Evolutionary conservation across 2,797 vertebrate species (phyloP), one percentile per base, ranked within the genome.

Genomic region (Artibeus jamaicensis): DNA sequence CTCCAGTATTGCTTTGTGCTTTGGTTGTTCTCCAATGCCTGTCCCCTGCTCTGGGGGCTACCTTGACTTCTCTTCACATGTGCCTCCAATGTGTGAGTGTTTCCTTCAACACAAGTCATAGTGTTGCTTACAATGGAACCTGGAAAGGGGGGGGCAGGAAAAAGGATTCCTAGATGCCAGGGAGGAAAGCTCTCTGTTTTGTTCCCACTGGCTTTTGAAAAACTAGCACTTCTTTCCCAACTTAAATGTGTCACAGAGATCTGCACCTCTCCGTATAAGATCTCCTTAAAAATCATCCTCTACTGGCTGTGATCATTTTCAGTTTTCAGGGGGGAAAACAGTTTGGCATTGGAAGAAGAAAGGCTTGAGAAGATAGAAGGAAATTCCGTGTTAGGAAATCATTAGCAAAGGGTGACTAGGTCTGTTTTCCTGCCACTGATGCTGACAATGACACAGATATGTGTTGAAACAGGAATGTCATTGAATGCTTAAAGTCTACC

Each of bases 371-470:
- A 97, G 98, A 97, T 93, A 97, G 89, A 67, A 98, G 98, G 98
- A 98, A 98, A 98, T 98, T 98, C 99, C 98, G 98, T 98, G 98
- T 98, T 98, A 98, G 98, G 98, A 98, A 98, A 98, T 98, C 98
- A 97, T 98, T 98, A 98, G 98, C 98, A 97, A 98, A 97, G 98
- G 98, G 98, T 98, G 97, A 98, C 97, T 98, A 98, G 89, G 98
- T 97, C 98, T 98, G 98, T 98, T 99, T 99, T 98, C 98, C 98
- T 98, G 98, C 98, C 97, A 98, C 98, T 98, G 99, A 98, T 98
- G 98, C 98, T 97, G 98, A 98, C 97, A 98, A 97, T 99, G 98
- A 99, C 98, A 99, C 98, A 98, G 98, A 98, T 98, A 98, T 98
- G 99, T 99, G 98, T 88, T 98, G 98, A 98, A 98, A 97, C 86